These are phyloP conservation scores for Eupithecia abbreviata DNA, from an alignment of 2,888 invertebrate species.

Conservation along the genomic window DNA sequence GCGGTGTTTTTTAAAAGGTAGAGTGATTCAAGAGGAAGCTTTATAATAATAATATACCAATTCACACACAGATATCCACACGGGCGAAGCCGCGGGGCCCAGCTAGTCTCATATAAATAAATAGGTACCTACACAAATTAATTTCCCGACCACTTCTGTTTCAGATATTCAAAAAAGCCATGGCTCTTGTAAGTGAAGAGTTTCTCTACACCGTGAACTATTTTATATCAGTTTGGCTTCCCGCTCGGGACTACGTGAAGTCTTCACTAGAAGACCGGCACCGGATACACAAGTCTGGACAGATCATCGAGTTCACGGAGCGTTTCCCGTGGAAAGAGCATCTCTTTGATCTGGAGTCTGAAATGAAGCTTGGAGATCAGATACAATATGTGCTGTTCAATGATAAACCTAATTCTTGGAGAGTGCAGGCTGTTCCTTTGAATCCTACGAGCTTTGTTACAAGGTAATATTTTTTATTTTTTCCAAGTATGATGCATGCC, in stretches of 20 bases:
- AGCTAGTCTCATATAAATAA: too few relatives aligned
- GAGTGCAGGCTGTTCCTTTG: slow-evolving; percentile 93
- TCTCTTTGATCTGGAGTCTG: slow-evolving; percentile 91
- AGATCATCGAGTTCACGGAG: slow-evolving; percentile 89
- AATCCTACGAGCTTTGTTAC: slow-evolving; percentile 87
- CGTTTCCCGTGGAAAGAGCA: slow-evolving; percentile 97
- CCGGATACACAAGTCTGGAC: slow-evolving; percentile 88
- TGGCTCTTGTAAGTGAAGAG: slow-evolving; percentile 90
- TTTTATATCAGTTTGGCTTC: slow-evolving; percentile 90
- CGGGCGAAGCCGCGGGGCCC: too few relatives aligned
- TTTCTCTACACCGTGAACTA: slow-evolving; percentile 88
- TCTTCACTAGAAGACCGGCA: slow-evolving; percentile 85
- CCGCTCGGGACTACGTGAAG: slow-evolving; percentile 91
- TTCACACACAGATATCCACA: too few relatives aligned
- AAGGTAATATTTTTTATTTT: slow-evolving; percentile 72
- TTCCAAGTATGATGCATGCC: too few relatives aligned
- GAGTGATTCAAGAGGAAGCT: too few relatives aligned
- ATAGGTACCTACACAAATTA: too few relatives aligned
- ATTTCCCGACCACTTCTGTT: not conserved
- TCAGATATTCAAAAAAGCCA: slow-evolving; percentile 89
- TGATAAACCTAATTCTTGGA: slow-evolving; percentile 87
- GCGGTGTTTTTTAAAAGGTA: too few relatives aligned
- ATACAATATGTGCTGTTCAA: slow-evolving; percentile 90
- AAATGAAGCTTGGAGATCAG: slow-evolving; percentile 84
- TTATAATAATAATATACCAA: too few relatives aligned